phyloP scores from a whole-genome alignment of 2,797 vertebrate genomes.

The Chelon labrosus region DNA sequence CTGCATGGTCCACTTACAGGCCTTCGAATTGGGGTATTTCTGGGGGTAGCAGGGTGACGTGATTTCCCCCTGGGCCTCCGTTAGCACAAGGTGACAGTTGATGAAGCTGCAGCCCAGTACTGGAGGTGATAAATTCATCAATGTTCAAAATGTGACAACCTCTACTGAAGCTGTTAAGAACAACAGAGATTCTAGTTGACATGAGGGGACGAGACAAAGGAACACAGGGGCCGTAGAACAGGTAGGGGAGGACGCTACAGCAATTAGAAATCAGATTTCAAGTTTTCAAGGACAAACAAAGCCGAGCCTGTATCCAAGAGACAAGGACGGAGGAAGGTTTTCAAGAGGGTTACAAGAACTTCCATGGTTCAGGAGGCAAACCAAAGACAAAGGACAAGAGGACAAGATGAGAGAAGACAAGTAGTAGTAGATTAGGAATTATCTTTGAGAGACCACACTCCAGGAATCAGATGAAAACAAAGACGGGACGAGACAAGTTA shows the following conservation, averaged over 20 bases:
- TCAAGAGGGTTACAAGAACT: slow-evolving; percentile 29
- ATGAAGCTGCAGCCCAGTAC: slow-evolving; percentile 86
- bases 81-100: slow-evolving; percentile 87
- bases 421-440: background rate
- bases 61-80: slow-evolving; percentile 87
- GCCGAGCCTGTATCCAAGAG: background rate
- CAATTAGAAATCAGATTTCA: slow-evolving; percentile 20
- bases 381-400: background rate
- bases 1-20: slow-evolving; percentile 91
- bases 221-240: slow-evolving; percentile 6
- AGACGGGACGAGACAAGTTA: slow-evolving; percentile 10
- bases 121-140: slow-evolving; percentile 69
- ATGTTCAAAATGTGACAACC: slow-evolving; percentile 19
- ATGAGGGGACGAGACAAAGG: slow-evolving; percentile 13
- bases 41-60: slow-evolving; percentile 94
- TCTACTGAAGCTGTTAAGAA: slow-evolving; percentile 7
- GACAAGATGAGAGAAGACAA: slow-evolving; percentile 3
- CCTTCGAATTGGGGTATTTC: slow-evolving; percentile 90
- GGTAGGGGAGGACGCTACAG: slow-evolving; percentile 17
- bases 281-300: slow-evolving; percentile 27
- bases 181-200: slow-evolving; percentile 13
- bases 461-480: background rate
- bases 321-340: background rate
- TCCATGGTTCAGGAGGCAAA: slow-evolving; percentile 18
- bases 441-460: background rate